A percentile compares a stretch with the other conserved stretches of the same genome.
Evolutionary conservation across 2,888 invertebrate species (phyloP).

Genomic region (Leptinotarsa haldemani): DNA sequence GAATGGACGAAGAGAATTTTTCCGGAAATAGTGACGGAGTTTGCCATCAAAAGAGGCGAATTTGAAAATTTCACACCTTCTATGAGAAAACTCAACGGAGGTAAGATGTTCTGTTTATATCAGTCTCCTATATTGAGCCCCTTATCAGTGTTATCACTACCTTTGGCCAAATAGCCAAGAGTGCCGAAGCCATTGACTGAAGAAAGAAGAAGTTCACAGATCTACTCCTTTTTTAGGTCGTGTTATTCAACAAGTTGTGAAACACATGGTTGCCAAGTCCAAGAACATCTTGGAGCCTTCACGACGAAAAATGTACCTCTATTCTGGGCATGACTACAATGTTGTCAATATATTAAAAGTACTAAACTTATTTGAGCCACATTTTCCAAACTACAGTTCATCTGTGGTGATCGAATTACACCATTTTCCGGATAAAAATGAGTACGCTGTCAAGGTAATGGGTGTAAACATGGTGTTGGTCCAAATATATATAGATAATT

Average conservation of each 20-base stretch:
- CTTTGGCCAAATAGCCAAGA: too few species aligned
- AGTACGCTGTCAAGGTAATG: constrained; percentile 56
- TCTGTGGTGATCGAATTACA: constrained; percentile 60
- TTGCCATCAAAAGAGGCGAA: constrained; percentile 62
- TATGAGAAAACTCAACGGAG: constrained; percentile 65
- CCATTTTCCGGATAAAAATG: constrained; percentile 46
- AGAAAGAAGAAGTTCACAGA: not conserved
- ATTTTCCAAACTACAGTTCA: constrained; percentile 60
- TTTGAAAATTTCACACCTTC: constrained; percentile 61
- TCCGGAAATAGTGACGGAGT: constrained; percentile 64
- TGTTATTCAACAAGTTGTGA: constrained; percentile 54
- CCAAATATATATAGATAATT: not conserved
- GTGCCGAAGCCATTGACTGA: too few species aligned
- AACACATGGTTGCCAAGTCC: constrained; percentile 54
- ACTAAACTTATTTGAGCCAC: constrained; percentile 66
- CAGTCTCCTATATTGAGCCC: not conserved
- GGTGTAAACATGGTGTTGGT: too few species aligned
- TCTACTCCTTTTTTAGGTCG: constrained; percentile 52
- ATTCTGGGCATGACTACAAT: constrained; percentile 71
- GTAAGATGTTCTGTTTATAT: constrained; percentile 48
- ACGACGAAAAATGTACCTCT: constrained; percentile 64
- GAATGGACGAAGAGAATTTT: constrained; percentile 66
- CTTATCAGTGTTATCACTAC: too few species aligned
- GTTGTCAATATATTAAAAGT: constrained; percentile 67
- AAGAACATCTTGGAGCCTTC: constrained; percentile 42